Conservation (phyloP, 2,797 vertebrate species). For the Molossus alvarezi region DNA sequence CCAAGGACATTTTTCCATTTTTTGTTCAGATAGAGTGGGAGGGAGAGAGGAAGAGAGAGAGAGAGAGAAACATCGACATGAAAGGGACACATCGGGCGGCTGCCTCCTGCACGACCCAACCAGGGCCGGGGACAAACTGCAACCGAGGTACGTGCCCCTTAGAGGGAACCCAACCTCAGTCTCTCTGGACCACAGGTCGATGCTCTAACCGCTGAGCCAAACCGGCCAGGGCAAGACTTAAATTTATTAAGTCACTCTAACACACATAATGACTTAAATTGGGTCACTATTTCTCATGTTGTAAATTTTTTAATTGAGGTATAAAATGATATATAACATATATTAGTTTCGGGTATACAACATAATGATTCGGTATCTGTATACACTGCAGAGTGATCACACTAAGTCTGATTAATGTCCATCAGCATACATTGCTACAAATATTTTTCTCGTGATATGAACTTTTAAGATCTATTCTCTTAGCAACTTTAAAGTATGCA, state of each 20-base stretch:
- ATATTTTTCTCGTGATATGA: background rate
- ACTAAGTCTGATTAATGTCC: background rate
- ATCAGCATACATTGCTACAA: background rate
- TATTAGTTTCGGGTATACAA: background rate
- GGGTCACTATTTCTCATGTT: background rate
- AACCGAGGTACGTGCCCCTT: too few relatives aligned
- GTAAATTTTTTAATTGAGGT: background rate
- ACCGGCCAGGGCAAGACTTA: background rate
- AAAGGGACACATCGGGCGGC: too few relatives aligned
- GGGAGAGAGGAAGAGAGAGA: too few relatives aligned
- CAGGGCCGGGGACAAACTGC: too few relatives aligned
- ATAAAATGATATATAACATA: background rate
- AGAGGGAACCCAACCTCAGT: too few relatives aligned
- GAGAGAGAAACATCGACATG: too few relatives aligned
- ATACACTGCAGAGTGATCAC: background rate
- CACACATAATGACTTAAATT: background rate
- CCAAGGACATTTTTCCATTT: too few relatives aligned
- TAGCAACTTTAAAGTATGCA: background rate
- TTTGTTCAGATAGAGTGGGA: too few relatives aligned
- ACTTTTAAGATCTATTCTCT: background rate
- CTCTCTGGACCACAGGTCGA: too few relatives aligned
- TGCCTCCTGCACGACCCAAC: too few relatives aligned
- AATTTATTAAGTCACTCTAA: slow-evolving; percentile 3
- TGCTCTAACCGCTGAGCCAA: too few relatives aligned
- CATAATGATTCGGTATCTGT: background rate